Evolutionary conservation across 2,113 vertebrate species (phyloP).

Genomic region (Donacobius atricapilla): DNA sequence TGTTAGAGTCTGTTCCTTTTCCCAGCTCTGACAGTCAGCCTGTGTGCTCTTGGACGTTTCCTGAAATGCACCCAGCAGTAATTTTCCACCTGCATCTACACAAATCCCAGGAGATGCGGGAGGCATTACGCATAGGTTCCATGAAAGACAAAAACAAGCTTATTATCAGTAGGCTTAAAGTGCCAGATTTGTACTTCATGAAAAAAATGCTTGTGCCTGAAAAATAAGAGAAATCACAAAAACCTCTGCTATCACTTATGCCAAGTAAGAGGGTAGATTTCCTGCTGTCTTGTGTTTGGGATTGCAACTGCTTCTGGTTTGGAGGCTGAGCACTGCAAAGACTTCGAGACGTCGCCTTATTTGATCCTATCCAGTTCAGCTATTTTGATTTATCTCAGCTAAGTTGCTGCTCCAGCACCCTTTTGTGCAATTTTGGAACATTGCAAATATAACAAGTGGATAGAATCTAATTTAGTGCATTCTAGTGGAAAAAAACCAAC

Average conservation of each 20-base stretch:
- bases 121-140: neutral
- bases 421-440: neutral
- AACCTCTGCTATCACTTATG: neutral
- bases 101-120: neutral
- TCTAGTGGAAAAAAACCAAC: neutral
- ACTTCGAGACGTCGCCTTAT: neutral
- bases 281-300: neutral
- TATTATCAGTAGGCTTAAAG: neutral
- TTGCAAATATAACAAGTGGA: neutral
- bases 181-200: neutral
- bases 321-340: neutral
- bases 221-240: neutral
- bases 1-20: neutral
- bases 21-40: neutral
- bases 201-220: neutral
- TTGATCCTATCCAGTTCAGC: neutral
- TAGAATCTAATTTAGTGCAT: neutral
- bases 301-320: neutral
- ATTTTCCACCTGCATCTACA: constrained; percentile 58
- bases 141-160: neutral
- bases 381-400: neutral
- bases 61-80: neutral
- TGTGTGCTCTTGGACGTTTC: neutral
- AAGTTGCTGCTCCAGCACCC: neutral
- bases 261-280: neutral